Evolutionary conservation across 1,140 invertebrate genomes (phyloP).

Genomic region (Ectropis grisescens): DNA sequence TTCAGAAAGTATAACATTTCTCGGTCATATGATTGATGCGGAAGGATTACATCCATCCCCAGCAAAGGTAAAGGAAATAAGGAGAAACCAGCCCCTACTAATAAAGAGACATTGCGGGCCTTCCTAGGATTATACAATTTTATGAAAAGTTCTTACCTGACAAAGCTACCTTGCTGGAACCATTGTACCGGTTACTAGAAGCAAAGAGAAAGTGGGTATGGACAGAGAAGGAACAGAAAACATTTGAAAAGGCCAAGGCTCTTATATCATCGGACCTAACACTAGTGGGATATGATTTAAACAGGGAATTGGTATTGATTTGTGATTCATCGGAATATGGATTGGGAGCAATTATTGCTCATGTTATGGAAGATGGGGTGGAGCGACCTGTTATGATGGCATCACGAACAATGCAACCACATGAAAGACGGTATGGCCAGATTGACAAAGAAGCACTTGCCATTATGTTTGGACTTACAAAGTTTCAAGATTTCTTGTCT

Average conservation of each 20-base stretch:
- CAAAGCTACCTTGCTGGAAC: neutral
- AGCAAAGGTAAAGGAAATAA: neutral
- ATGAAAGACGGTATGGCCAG: slow-evolving; percentile 2
- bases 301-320: neutral
- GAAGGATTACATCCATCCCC: slow-evolving; percentile 4
- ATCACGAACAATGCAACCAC: neutral
- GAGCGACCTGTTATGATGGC: neutral
- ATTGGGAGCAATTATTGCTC: too few species aligned
- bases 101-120: neutral
- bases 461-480: neutral
- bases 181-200: neutral
- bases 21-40: slow-evolving; percentile 11
- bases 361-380: too few species aligned
- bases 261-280: neutral
- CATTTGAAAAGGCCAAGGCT: neutral
- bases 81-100: neutral
- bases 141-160: neutral
- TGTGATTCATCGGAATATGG: too few species aligned
- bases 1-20: slow-evolving; percentile 8
- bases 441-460: neutral
- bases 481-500: neutral
- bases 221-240: neutral
- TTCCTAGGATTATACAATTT: neutral
- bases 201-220: neutral
- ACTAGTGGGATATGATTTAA: neutral